Evolutionary conservation across 2,888 invertebrate species (phyloP).

Genomic region (Drosophila pseudotakahashii): DNA sequence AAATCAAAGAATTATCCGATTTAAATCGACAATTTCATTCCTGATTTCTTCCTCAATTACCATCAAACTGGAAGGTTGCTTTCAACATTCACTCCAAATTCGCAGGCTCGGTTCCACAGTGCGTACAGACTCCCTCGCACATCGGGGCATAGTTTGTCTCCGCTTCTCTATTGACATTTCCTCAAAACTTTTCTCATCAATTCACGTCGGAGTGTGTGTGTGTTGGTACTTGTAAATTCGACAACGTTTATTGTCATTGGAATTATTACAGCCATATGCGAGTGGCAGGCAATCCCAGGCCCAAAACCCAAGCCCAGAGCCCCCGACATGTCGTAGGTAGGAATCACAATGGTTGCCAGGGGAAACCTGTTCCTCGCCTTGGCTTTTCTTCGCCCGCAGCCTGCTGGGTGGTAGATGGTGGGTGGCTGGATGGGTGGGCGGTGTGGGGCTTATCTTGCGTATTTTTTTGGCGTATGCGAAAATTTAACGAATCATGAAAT

Average conservation of each 20-base stretch:
- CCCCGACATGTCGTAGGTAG: constrained; percentile 63
- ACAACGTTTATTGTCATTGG: constrained; percentile 80
- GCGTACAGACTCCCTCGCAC: constrained; percentile 33
- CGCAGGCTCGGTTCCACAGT: constrained; percentile 21
- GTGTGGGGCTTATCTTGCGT: constrained; percentile 57
- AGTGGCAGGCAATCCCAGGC: constrained; percentile 51
- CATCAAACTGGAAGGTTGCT: too few species aligned
- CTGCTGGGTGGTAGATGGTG: constrained; percentile 6
- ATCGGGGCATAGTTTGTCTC: constrained; percentile 70
- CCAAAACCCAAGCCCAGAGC: background rate
- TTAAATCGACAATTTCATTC: too few species aligned
- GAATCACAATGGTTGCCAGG: constrained; percentile 76
- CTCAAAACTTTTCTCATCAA: constrained; percentile 81
- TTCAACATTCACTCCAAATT: too few species aligned
- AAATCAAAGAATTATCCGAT: too few species aligned
- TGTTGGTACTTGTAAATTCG: constrained; percentile 72
- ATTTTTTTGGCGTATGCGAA: constrained; percentile 77
- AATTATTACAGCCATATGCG: constrained; percentile 75
- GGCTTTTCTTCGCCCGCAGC: constrained; percentile 62
- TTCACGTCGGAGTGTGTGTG: constrained; percentile 64
- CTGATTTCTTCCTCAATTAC: too few species aligned
- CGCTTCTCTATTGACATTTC: constrained; percentile 77
- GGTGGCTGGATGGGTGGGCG: background rate
- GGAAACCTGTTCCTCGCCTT: constrained; percentile 74
- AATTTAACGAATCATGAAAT: constrained; percentile 84